These are phyloP conservation scores for Micrastur ruficollis DNA, from an alignment of 2,797 vertebrate genomes.

Conservation along the genomic window DNA sequence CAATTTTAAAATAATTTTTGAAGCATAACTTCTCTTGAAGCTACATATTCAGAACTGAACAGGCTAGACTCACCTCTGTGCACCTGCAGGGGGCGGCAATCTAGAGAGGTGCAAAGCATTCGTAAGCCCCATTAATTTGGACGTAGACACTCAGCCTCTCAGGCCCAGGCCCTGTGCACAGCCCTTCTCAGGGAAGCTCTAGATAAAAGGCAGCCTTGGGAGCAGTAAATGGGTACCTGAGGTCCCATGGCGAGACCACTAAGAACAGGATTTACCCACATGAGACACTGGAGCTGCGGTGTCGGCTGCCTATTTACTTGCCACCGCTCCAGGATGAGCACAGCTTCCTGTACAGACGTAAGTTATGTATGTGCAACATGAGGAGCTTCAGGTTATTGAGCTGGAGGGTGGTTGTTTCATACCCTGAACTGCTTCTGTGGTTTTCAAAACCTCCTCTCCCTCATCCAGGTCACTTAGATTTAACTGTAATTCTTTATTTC, in stretches of 20 bases:
- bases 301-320: neutral
- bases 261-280: neutral
- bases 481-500: neutral
- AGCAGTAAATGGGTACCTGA: neutral
- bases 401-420: neutral
- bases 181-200: neutral
- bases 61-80: neutral
- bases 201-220: neutral
- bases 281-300: neutral
- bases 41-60: neutral
- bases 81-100: neutral
- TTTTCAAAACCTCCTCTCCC: neutral
- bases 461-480: neutral
- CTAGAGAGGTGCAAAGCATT: neutral
- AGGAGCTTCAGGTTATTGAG: neutral
- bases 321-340: neutral
- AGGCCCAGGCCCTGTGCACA: fast-evolving
- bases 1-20: neutral
- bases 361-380: fast-evolving
- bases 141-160: fast-evolving
- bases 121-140: fast-evolving
- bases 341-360: neutral
- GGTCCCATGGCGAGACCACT: neutral
- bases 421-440: neutral
- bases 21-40: neutral